Conservation (phyloP, 2,888 invertebrate species). For the Buathra laborator region DNA sequence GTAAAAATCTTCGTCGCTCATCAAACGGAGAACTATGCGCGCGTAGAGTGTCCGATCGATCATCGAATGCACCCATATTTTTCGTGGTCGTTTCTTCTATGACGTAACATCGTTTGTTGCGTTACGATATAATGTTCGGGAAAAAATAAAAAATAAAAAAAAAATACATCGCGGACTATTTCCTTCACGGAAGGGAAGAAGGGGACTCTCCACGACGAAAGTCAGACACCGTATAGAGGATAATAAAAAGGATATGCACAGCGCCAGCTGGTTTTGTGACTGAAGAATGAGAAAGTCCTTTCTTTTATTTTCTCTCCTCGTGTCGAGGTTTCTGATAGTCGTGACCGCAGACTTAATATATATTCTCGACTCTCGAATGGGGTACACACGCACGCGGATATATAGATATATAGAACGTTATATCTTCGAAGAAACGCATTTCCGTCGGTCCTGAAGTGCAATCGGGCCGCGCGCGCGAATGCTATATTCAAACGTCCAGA, state of each 20-base stretch:
- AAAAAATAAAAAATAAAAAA: background rate
- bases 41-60: conserved; percentile 54
- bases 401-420: conserved; percentile 1
- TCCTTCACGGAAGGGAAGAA: too few species aligned
- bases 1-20: conserved; percentile 54
- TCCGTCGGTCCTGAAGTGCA: conserved; percentile 65
- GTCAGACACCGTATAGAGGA: conserved; percentile 39
- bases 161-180: conserved; percentile 17
- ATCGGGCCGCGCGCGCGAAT: conserved; percentile 12
- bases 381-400: background rate
- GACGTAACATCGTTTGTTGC: conserved; percentile 32
- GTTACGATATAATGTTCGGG: background rate
- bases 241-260: conserved; percentile 45
- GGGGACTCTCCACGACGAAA: background rate
- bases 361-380: conserved; percentile 66
- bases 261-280: conserved; percentile 68
- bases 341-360: conserved; percentile 69
- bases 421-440: conserved; percentile 61
- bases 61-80: conserved; percentile 59
- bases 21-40: conserved; percentile 8
- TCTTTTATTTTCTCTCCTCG: conserved; percentile 37
- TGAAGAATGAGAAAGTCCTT: conserved; percentile 46
- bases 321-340: conserved; percentile 60
- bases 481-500: conserved; percentile 57
- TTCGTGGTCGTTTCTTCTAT: conserved; percentile 62